Conservation (phyloP, 2,113 vertebrate species). For the Machaerirhynchus nigripectus region DNA sequence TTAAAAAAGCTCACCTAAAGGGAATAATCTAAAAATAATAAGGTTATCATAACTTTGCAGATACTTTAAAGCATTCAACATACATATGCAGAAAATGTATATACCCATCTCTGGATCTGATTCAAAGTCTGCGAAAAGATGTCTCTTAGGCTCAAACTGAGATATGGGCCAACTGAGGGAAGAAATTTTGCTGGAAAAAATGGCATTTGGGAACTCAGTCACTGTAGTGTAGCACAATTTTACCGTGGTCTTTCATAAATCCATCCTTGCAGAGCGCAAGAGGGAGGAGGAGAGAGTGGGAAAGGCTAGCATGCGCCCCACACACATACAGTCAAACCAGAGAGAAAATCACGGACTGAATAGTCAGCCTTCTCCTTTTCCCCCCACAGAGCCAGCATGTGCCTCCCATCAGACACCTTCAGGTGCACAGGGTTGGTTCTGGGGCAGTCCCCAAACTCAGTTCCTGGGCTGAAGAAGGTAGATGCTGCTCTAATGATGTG, state of each 20-base stretch:
- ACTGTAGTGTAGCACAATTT: not conserved
- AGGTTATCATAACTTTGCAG: not conserved
- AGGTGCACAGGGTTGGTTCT: fast-evolving
- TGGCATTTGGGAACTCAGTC: not conserved
- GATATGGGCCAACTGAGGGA: not conserved
- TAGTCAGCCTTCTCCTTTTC: not conserved
- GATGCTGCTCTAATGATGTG: not conserved
- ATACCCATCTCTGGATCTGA: not conserved
- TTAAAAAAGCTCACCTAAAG: not conserved
- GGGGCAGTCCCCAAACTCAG: not conserved
- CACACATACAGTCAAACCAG: not conserved
- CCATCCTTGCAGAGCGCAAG: not conserved
- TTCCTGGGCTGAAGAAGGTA: not conserved
- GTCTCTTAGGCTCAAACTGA: not conserved
- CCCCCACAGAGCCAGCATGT: not conserved
- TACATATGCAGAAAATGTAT: not conserved
- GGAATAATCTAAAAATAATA: not conserved
- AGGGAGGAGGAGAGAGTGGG: not conserved
- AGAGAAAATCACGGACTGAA: not conserved
- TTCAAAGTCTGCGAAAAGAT: not conserved
- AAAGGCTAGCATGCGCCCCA: not conserved
- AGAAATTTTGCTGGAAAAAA: not conserved
- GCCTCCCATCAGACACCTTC: not conserved
- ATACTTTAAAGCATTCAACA: not conserved
- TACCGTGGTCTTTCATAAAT: not conserved